Base-by-base conservation (phyloP, 2,888 invertebrate genomes). In the Megastigmus dorsalis region DNA sequence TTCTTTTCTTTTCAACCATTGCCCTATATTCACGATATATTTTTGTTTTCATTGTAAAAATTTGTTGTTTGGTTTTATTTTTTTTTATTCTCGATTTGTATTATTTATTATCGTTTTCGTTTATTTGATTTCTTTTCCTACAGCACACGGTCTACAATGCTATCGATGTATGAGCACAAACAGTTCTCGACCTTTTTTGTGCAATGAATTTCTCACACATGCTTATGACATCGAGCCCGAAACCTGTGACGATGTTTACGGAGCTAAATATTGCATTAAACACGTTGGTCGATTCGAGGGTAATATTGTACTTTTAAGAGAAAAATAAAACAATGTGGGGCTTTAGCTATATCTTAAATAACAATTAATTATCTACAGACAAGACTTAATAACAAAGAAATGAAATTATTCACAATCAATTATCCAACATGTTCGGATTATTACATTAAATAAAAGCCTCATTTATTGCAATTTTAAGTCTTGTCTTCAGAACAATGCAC, bases 251-350 rank as follows among this genome's bases (percentile, higher is more conserved):
- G 89, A 91, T 74, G 95, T 97, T 75, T 95, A 95, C 86, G 93
- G 92, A 79, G 97, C 97, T 15, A 91, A 93, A 83, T 98, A 93
- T 88, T 98, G 98, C 89, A 92, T 98, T 81, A 98, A 98, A 90
- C 95, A 96, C 84, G 94, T 95, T 75, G 98, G 98, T 78, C 92
- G 97, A 85, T 95, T 91, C 83, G 96, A 95, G 94, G 96, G 95
- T 95, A 90, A 90, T 52, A 65, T 60, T n/a, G 41, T 45, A 33
- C 23, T 69, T 10, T 54, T 41, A 28, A 48, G 18, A 33, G 10
- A 33, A 41, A 28, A n/a, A 57, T n/a, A n/a, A n/a, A n/a, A n/a
- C n/a, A n/a, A n/a, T 6, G 15, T 18, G n/a, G 23, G 30, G 62
- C 33, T 62, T 62, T 30, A 7, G 18, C 48, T 45, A 60, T 20